phyloP scores from a whole-genome alignment of 2,888 invertebrate species.

The Ellobium chinense region DNA sequence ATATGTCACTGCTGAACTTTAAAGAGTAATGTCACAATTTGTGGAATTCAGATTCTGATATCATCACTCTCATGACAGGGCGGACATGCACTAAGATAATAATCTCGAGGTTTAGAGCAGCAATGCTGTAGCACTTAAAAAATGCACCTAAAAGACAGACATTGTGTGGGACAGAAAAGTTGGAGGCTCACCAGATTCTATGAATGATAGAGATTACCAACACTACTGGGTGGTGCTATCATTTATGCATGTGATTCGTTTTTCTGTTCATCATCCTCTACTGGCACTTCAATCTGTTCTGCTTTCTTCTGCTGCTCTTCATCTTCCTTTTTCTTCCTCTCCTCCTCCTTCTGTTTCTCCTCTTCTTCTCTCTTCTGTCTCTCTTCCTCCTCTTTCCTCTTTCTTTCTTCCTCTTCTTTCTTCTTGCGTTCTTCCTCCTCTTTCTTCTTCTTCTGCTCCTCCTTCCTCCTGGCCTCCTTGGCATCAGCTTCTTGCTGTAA shows the following conservation, averaged over 20 bases:
- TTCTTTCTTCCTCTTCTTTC: neutral
- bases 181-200: too few relatives aligned
- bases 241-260: neutral
- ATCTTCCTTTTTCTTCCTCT: slow-evolving; percentile 9
- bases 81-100: too few relatives aligned
- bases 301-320: slow-evolving; percentile 14
- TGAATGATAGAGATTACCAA: too few relatives aligned
- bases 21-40: too few relatives aligned
- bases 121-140: too few relatives aligned
- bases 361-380: slow-evolving; percentile 8
- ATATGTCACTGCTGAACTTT: too few relatives aligned
- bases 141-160: too few relatives aligned
- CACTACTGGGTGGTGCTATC: too few relatives aligned
- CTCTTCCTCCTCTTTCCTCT: slow-evolving; percentile 8
- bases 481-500: slow-evolving; percentile 5
- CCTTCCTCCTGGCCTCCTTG: slow-evolving; percentile 14
- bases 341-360: slow-evolving; percentile 6
- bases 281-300: slow-evolving; percentile 11
- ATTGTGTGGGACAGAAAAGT: too few relatives aligned
- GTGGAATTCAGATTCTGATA: too few relatives aligned
- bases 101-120: too few relatives aligned
- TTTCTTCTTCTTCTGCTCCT: slow-evolving; percentile 14
- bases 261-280: slow-evolving; percentile 12
- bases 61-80: too few relatives aligned
- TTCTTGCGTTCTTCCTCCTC: neutral